Conservation (phyloP, 1,140 invertebrate genomes). For the Drosophila sproati region DNA sequence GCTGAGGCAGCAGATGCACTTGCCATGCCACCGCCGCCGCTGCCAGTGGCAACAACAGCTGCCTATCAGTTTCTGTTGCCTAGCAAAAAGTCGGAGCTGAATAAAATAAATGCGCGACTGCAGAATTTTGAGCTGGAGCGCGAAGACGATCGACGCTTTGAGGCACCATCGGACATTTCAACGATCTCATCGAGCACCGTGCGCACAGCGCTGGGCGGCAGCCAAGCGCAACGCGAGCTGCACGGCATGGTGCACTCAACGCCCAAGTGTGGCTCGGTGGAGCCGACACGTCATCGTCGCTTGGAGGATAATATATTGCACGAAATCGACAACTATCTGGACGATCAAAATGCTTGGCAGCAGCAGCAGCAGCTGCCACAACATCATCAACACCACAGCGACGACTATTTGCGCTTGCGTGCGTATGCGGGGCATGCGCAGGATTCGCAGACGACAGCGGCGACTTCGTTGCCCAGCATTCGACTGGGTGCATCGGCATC, state of each 20-base stretch:
- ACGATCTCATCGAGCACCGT: conserved; percentile 76
- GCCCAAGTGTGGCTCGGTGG: conserved; percentile 62
- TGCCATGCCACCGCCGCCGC: conserved; percentile 56
- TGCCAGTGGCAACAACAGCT: conserved; percentile 49
- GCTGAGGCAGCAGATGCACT: conserved; percentile 48
- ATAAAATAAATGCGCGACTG: conserved; percentile 72
- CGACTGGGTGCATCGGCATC: conserved; percentile 38
- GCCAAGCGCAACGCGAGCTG: conserved; percentile 26
- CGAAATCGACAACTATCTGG: conserved; percentile 78
- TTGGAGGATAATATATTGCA: conserved; percentile 61
- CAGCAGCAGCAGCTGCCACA: conserved; percentile 44
- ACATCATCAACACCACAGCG: conserved; percentile 60
- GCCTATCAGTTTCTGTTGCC: conserved; percentile 73
- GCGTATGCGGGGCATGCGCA: conserved; percentile 6
- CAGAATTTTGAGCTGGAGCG: conserved; percentile 61
- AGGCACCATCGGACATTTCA: conserved; percentile 69
- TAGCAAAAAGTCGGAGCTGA: conserved; percentile 70
- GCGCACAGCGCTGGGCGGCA: conserved; percentile 45
- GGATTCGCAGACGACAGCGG: conserved; percentile 29
- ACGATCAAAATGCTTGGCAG: conserved; percentile 45
- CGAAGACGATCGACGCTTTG: conserved; percentile 38
- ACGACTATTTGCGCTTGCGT: conserved; percentile 58
- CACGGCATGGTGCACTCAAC: conserved; percentile 73
- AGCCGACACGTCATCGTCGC: conserved; percentile 13
- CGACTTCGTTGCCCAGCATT: conserved; percentile 66